These are phyloP conservation scores for Pithys albifrons DNA, from an alignment of 2,113 vertebrate genomes.

Conservation along the genomic window DNA sequence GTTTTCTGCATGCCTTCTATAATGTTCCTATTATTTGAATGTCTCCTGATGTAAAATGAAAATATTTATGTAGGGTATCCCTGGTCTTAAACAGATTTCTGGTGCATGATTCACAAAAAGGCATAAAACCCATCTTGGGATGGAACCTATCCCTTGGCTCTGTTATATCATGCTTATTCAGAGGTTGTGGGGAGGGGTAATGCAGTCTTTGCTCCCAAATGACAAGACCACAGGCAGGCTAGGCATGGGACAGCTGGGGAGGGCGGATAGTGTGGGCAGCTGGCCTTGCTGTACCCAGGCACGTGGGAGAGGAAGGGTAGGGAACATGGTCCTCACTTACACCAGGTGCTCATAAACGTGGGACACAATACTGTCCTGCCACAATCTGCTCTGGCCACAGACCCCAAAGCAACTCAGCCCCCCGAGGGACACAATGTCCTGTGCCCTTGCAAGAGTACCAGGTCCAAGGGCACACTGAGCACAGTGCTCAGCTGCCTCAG, in stretches of 20 bases:
- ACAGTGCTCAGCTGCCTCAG: fast-evolving
- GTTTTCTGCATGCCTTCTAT: not conserved
- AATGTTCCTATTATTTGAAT: not conserved
- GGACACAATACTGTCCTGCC: not conserved
- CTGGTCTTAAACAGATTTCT: not conserved
- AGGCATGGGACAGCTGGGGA: not conserved
- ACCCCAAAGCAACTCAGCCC: not conserved
- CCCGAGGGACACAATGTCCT: fast-evolving
- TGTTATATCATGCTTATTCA: not conserved
- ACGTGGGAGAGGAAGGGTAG: not conserved
- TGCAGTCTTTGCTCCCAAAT: not conserved
- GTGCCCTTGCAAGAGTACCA: not conserved
- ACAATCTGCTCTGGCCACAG: not conserved
- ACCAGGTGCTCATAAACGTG: not conserved
- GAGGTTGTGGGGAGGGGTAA: not conserved
- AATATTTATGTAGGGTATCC: not conserved
- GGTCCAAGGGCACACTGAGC: not conserved
- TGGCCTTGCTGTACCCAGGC: not conserved
- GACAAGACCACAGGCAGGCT: not conserved
- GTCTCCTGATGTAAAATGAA: not conserved
- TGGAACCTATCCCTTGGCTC: not conserved
- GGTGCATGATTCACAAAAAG: not conserved
- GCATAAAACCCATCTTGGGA: not conserved
- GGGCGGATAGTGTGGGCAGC: not conserved
- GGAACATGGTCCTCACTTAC: not conserved